A percentile compares a stretch with the other conserved stretches of the same genome.
Conservation (phyloP, 1,140 invertebrate species). For the Drosophila tani region DNA sequence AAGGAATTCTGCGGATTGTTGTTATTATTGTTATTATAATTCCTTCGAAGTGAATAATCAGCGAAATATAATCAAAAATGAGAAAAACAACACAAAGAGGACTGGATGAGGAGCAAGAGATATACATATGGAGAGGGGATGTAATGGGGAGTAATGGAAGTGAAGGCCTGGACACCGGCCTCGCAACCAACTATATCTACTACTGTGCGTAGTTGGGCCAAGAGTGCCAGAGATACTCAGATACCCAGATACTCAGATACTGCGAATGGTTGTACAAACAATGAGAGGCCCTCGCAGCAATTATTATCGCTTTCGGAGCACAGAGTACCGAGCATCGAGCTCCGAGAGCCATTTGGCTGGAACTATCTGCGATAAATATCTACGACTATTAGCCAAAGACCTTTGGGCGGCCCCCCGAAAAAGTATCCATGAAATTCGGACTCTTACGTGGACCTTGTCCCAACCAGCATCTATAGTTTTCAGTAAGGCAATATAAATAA, state of each 20-base stretch:
- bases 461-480: neutral
- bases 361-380: constrained; percentile 29
- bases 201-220: constrained; percentile 46
- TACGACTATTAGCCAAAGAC: constrained; percentile 16
- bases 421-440: constrained; percentile 9
- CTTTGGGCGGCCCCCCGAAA: neutral
- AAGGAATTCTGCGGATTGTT: constrained; percentile 83
- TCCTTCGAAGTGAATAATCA: constrained; percentile 82
- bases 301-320: constrained; percentile 42
- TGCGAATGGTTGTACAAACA: constrained; percentile 48
- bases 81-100: constrained; percentile 63
- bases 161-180: constrained; percentile 57
- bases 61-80: constrained; percentile 82
- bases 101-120: constrained; percentile 20
- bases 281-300: constrained; percentile 34
- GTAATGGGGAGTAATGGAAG: constrained; percentile 35
- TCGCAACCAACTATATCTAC: constrained; percentile 34
- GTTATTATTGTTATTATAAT: constrained; percentile 84
- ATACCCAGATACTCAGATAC: constrained; percentile 43
- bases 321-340: no score
- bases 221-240: constrained; percentile 46
- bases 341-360: constrained; percentile 28
- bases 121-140: neutral
- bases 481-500: constrained; percentile 1
- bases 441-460: neutral